Base-by-base conservation (phyloP, 2,888 invertebrate species). In the Pollenia angustigena region DNA sequence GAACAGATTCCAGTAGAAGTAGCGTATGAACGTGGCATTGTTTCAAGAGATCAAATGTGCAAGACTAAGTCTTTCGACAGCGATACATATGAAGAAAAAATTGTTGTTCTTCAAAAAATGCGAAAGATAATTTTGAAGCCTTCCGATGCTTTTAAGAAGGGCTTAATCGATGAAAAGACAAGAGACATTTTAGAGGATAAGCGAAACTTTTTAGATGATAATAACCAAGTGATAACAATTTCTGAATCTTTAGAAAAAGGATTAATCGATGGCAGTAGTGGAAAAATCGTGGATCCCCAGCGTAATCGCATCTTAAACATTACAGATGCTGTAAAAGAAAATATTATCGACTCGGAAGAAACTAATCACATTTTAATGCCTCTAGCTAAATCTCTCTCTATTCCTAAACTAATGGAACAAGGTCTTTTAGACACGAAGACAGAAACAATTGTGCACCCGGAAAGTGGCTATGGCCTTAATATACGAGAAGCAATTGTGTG, bases 401-500 rank as follows among this genome's bases (percentile, higher is more conserved):
- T 98, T 89, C 96, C 97, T 11, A 97, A 97, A 93, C 95, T 98
- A 62, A 95, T 97, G 88, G 95, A 96, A 88, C 98, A 98, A 93
- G 99, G 98, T 68, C 95, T 98, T 48, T 95, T 98, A 88, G 97
- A 97, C 92, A 95, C 95, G 6, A 93, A 94, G 46, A 95, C 95
- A 14, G 95, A 95, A 87, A 96, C 96, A 93, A 96, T 97, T 84
- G 95, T 98, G 88, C 98, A 98, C 93, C 98, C 98, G 2, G 97
- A 97, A 94, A 97, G 97, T 32, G 98, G 98, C 2, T 95, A 94
- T 89, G 95, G 96, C 87, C 94, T 98, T 75, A 96, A 96, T 80
- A 94, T 98, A 86, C 95, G 95, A 89, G 97, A 98, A 94, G 97
- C 98, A 42, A 96, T 98, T 72, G 95, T 96, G 89, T 97, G 97